Percentiles rank a stretch among this genome's conserved stretches.
Conservation (phyloP, 1,140 invertebrate species). For the Glossosoma conforme region DNA sequence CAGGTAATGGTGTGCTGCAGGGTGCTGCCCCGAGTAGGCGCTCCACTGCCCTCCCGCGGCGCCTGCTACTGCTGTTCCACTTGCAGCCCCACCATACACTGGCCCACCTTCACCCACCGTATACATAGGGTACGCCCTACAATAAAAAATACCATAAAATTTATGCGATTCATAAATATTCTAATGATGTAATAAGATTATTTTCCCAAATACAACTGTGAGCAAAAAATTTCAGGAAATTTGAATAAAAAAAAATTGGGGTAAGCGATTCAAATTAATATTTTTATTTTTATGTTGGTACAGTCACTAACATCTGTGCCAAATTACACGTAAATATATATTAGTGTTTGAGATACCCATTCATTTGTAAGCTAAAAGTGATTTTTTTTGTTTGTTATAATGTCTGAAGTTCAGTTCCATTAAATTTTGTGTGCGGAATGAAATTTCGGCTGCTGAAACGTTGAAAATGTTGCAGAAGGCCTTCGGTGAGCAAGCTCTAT, state of each 20-base stretch:
- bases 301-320: too few relatives aligned
- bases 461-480: too few relatives aligned
- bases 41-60: conserved; percentile 37
- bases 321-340: too few relatives aligned
- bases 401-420: too few relatives aligned
- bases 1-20: conserved; percentile 20
- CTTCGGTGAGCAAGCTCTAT: too few relatives aligned
- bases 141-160: too few relatives aligned
- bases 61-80: conserved; percentile 47
- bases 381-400: too few relatives aligned
- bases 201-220: conserved; percentile 1
- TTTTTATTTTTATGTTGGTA: conserved; percentile 1
- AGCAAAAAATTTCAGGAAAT: not conserved
- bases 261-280: too few relatives aligned
- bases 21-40: conserved; percentile 4
- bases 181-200: conserved; percentile 5
- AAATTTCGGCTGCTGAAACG: too few relatives aligned
- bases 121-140: conserved; percentile 79
- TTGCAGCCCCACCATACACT: conserved; percentile 39
- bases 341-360: too few relatives aligned
- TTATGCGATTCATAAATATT: conserved; percentile 15
- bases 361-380: too few relatives aligned
- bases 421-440: too few relatives aligned
- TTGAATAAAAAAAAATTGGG: not conserved
- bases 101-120: conserved; percentile 68